Percentiles rank a stretch among this genome's conserved stretches.
These are phyloP conservation scores for Characodon lateralis DNA, from an alignment of 2,797 vertebrate species.

Conservation along the genomic window DNA sequence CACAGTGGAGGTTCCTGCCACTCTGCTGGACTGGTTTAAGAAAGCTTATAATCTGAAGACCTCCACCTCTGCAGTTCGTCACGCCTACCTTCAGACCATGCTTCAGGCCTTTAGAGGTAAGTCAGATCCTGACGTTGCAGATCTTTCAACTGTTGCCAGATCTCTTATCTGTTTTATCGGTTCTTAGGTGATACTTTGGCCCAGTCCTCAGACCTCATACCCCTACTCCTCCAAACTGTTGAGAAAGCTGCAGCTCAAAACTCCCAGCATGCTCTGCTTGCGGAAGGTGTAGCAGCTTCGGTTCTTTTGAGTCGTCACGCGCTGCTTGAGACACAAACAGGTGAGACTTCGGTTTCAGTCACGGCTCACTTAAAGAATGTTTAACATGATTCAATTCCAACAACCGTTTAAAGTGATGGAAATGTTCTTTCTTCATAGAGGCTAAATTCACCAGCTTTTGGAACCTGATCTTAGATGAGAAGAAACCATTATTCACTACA, in stretches of 20 bases:
- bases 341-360: constrained; percentile 72
- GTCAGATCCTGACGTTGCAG: constrained; percentile 15
- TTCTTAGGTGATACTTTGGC: constrained; percentile 88
- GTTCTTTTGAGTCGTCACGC: constrained; percentile 90
- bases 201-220: constrained; percentile 87
- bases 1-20: constrained; percentile 86
- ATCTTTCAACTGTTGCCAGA: background rate
- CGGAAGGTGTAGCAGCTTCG: constrained; percentile 90
- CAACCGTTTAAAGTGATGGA: too few species aligned
- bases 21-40: constrained; percentile 92
- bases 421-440: constrained; percentile 76
- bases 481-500: constrained; percentile 92
- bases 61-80: constrained; percentile 91
- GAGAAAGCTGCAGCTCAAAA: constrained; percentile 92
- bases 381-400: background rate
- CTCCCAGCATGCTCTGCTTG: constrained; percentile 89
- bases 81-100: constrained; percentile 96
- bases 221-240: constrained; percentile 88
- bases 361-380: background rate
- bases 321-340: constrained; percentile 84
- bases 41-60: constrained; percentile 96
- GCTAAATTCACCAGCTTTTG: constrained; percentile 89
- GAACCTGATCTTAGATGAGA: constrained; percentile 94
- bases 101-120: constrained; percentile 92
- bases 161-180: background rate